A percentile compares a stretch with the other conserved stretches of the same genome.
phyloP scores from a whole-genome alignment of 2,888 invertebrate genomes.

The Noctua janthe region DNA sequence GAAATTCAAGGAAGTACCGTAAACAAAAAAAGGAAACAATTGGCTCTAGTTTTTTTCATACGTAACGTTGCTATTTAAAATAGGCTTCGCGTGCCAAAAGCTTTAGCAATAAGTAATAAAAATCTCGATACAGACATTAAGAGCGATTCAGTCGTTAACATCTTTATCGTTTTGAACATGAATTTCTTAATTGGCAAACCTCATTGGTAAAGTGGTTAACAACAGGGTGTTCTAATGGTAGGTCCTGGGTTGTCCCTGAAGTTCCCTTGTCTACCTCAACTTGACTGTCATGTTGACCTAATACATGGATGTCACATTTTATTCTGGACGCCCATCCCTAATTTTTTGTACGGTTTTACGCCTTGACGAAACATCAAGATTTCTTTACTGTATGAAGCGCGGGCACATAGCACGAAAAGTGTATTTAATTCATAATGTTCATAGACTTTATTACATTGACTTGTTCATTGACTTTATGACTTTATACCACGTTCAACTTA shows the following conservation, averaged over 20 bases:
- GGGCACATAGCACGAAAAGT: background rate
- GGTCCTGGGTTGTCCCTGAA: background rate
- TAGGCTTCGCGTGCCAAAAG: constrained; percentile 49
- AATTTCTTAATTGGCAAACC: constrained; percentile 37
- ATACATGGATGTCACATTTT: background rate
- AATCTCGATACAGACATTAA: constrained; percentile 30
- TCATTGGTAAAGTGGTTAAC: background rate
- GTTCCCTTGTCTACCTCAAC: background rate
- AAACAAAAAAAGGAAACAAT: constrained; percentile 25
- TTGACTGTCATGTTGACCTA: background rate
- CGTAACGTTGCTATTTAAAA: constrained; percentile 41
- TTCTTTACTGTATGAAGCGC: background rate
- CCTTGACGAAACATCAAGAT: background rate
- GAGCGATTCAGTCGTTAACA: constrained; percentile 4
- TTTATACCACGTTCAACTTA: no score
- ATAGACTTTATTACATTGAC: background rate
- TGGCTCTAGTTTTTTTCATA: constrained; percentile 38
- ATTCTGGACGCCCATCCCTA: background rate
- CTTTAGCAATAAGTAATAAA: constrained; percentile 47
- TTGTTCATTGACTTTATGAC: no score
- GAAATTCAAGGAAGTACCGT: constrained; percentile 24
- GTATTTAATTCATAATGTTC: background rate
- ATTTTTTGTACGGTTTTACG: no score
- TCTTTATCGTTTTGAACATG: constrained; percentile 59
- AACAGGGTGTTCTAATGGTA: background rate